Base-by-base conservation (phyloP, 2,797 vertebrate species). In the Decapterus maruadsi region DNA sequence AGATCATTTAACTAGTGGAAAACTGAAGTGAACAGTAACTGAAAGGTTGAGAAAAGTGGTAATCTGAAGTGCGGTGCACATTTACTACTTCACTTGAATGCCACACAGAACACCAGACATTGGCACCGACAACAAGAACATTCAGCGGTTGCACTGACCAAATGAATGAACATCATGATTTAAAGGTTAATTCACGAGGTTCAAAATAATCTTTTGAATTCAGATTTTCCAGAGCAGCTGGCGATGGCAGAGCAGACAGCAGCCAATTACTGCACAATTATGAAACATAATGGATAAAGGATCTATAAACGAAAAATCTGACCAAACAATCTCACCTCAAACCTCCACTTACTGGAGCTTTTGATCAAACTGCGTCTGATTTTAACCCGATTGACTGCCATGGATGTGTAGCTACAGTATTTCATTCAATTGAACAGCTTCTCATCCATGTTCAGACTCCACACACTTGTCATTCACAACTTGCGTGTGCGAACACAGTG, bases 71-170 rank as follows among this genome's bases (percentile, higher is more conserved):
- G 4, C 16, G 14, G 0, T 66, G 60, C 3, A 2, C 17, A 68
- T 78, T 46, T 64, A 70, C 68, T 40, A 63, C 36, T 65, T 78
- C 6, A 70, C 57, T 19, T 78, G 68, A 82, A 82, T 40, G 79
- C 77, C 84, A 48, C 79, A 68, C 54, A 46, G 57, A 74, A 60
- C 3, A 53, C 77, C 69, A 78, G 79, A 48, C 60, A 70, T 10
- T 80, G 78, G 62, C 78, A 75, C 17, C 19, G 40, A 55, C 45
- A 43, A 56, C 51, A 70, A 81, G 81, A 77, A 83, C 82, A 84
- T 84, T 72, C 77, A 82, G 77, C 0, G 71, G 74, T 78, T 80
- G 65, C 54, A 82, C 68, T 42, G 26, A 77, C 72, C 77, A 75
- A 81, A 78, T 75, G 58, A 83, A 76, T 71, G 72, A 63, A 51